Evolutionary conservation across 2,888 invertebrate species (phyloP).

Genomic region (Macaria liturata): DNA sequence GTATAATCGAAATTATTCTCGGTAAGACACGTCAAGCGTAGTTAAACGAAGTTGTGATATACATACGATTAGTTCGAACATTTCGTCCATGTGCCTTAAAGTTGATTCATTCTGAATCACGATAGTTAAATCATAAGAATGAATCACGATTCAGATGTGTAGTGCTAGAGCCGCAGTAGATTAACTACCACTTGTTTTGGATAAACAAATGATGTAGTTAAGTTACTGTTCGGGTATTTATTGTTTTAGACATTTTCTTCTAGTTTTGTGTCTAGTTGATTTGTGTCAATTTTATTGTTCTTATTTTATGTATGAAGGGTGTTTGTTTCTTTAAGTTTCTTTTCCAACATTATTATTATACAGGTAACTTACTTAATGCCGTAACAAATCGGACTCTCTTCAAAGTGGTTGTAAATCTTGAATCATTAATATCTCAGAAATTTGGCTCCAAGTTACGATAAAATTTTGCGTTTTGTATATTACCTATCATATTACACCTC

Average conservation of each 20-base stretch:
- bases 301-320: constrained; percentile 11
- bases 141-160: constrained; percentile 41
- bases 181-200: constrained; percentile 69
- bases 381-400: too few species aligned
- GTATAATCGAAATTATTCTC: too few species aligned
- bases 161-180: constrained; percentile 32
- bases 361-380: too few species aligned
- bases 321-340: neutral
- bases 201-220: constrained; percentile 68
- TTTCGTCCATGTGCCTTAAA: constrained; percentile 5
- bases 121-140: constrained; percentile 16
- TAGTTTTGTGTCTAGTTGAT: constrained; percentile 44
- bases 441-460: too few species aligned
- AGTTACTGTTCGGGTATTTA: constrained; percentile 41
- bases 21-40: too few species aligned
- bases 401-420: too few species aligned
- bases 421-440: too few species aligned
- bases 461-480: too few species aligned
- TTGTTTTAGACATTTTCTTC: constrained; percentile 42
- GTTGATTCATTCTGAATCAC: too few species aligned
- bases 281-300: constrained; percentile 18
- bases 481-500: too few species aligned
- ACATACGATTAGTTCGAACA: constrained; percentile 7
- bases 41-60: constrained; percentile 8
- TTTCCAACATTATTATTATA: too few species aligned